Percentiles rank a stretch among this genome's conserved stretches.
Conservation (phyloP, 2,888 invertebrate genomes). For the Octodonta nipae region DNA sequence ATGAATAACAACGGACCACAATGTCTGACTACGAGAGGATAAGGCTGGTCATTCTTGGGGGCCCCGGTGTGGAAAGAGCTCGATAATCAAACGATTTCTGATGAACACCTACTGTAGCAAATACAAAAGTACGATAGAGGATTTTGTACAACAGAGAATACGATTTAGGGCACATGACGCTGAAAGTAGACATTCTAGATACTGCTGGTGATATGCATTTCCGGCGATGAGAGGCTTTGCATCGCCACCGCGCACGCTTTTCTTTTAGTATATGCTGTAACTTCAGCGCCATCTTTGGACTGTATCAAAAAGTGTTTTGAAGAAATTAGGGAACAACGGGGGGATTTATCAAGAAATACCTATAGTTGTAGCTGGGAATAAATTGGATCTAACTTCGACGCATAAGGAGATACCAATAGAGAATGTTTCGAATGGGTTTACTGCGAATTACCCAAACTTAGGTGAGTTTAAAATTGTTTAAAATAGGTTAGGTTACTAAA, state of each 20-base stretch:
- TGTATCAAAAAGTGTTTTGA: constrained; percentile 63
- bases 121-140: constrained; percentile 78
- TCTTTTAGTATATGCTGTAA: constrained; percentile 70
- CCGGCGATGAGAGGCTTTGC: constrained; percentile 81
- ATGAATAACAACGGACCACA: constrained; percentile 34
- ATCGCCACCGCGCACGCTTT: constrained; percentile 82
- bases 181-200: constrained; percentile 69
- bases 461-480: too few species aligned
- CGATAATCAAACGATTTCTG: constrained; percentile 67
- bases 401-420: constrained; percentile 61
- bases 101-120: constrained; percentile 67
- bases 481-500: too few species aligned
- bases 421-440: constrained; percentile 69
- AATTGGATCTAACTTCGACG: constrained; percentile 60
- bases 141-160: constrained; percentile 76
- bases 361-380: constrained; percentile 77
- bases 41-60: constrained; percentile 70
- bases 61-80: constrained; percentile 76
- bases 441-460: constrained; percentile 59
- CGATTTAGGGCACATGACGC: constrained; percentile 57
- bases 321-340: constrained; percentile 68
- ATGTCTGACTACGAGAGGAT: constrained; percentile 68
- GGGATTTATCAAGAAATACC: constrained; percentile 67
- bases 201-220: constrained; percentile 75
- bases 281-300: constrained; percentile 58